These are phyloP conservation scores for Abrostola triplasia DNA, from an alignment of 2,888 invertebrate species.

Conservation along the genomic window DNA sequence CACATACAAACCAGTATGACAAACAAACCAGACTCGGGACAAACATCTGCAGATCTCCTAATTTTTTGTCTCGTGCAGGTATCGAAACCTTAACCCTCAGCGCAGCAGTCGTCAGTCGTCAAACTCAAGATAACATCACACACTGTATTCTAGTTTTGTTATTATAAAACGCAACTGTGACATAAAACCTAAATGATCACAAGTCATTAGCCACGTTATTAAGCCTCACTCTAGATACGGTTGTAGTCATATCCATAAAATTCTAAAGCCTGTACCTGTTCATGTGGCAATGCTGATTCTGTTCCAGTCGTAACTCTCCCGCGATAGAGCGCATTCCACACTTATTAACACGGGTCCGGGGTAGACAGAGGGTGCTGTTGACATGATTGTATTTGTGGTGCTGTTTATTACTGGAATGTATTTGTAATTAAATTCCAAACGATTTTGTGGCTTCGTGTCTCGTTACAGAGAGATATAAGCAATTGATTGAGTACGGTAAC, in stretches of 20 bases:
- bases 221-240: constrained; percentile 19
- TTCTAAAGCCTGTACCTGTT: constrained; percentile 53
- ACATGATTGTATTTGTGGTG: too few relatives aligned
- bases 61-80: too few relatives aligned
- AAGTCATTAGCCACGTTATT: constrained; percentile 51
- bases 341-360: constrained; percentile 64
- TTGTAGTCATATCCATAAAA: constrained; percentile 48
- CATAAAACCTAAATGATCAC: constrained; percentile 35
- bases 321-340: constrained; percentile 61
- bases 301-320: constrained; percentile 61
- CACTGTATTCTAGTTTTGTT: neutral
- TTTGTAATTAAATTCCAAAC: neutral
- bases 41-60: too few relatives aligned
- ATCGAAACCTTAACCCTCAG: too few relatives aligned
- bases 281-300: constrained; percentile 62
- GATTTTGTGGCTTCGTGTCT: too few relatives aligned
- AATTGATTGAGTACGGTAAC: too few relatives aligned
- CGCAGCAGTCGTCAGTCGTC: too few relatives aligned
- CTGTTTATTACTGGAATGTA: neutral
- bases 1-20: too few relatives aligned
- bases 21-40: too few relatives aligned
- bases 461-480: too few relatives aligned
- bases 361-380: constrained; percentile 16
- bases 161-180: constrained; percentile 13
- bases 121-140: too few relatives aligned